Base-by-base conservation (phyloP, 2,888 invertebrate species). In the Helicoverpa assulta region DNA sequence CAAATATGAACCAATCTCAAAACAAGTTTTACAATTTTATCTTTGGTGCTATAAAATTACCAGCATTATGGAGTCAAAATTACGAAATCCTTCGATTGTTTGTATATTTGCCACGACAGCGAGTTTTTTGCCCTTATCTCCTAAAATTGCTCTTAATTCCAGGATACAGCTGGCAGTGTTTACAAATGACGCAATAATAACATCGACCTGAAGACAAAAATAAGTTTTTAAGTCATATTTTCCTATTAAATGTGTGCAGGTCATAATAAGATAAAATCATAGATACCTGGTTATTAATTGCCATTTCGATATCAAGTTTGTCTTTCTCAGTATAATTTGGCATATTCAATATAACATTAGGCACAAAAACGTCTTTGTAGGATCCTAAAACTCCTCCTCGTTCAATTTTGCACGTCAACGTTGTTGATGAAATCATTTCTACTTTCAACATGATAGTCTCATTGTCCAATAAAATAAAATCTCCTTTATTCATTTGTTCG, bases 391-490 rank as follows among this genome's bases (percentile, higher is more conserved):
- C 67, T 3, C 95, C 95, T 4, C 95, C 95, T 76, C 91, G 89
- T 77, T 92, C 92, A 52, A 95, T 89, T 75, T 87, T 92, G 60
- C 95, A 95, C 0, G 95, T 95, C 16, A 95, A 73, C 0, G 95
- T 95, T 0, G 93, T 91, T 0, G 90, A 72, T 0, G 95, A 94
- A 73, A 95, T 92, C 18, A 94, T 85, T 77, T 95, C 96, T 10
- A 98, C 98, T 84, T 97, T 96, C n/a, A 98, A 93, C 75, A 97
- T 96, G 67, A 98, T 97, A 7, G 97, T 96, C 73, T 98, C 98
- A 91, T 98, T 98, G 80, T 96, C 96, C 6, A 96, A 73, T 7
- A 95, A 80, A 3, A 96, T 80, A 4, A 80, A 79, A 77, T 96
- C 95, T 5, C 96, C 96, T 76, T 96, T 96, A 50, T 91, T 92